Conservation (phyloP, 2,888 invertebrate genomes). For the Chloroclystis v-ata region DNA sequence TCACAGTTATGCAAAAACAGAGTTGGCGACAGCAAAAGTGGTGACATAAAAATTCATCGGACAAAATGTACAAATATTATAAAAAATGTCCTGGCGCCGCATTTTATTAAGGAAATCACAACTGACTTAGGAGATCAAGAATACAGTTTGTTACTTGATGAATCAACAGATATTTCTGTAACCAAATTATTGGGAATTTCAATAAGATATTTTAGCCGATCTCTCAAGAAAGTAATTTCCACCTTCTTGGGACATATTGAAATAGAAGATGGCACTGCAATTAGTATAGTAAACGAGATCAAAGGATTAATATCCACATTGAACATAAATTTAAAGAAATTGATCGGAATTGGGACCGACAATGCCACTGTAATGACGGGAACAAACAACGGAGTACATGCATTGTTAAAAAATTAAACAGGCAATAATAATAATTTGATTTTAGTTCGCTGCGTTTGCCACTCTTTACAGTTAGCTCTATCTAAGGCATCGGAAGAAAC, state of each 20-base stretch:
- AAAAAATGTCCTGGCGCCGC: conserved; percentile 1
- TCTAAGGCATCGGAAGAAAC: conserved; percentile 12
- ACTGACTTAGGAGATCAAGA: conserved; percentile 9
- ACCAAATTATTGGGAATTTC: conserved; percentile 16
- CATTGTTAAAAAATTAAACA: conserved; percentile 24
- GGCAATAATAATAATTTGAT: neutral
- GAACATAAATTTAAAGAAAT: conserved; percentile 20
- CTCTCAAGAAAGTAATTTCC: conserved; percentile 4
- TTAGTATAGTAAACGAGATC: conserved; percentile 4
- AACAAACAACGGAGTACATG: conserved; percentile 32
- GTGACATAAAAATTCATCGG: conserved; percentile 12
- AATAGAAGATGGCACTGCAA: conserved; percentile 13
- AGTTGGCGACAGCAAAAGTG: conserved; percentile 17
- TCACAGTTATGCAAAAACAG: conserved; percentile 7
- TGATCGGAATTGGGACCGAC: conserved; percentile 34
- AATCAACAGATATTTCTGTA: conserved; percentile 19
- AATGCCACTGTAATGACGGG: conserved; percentile 42
- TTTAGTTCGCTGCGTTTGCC: conserved; percentile 5
- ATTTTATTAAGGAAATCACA: neutral
- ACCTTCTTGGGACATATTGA: conserved; percentile 2
- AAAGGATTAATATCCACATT: conserved; percentile 1
- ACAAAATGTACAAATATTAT: conserved; percentile 3
- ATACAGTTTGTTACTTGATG: conserved; percentile 17
- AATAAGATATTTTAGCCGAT: conserved; percentile 17
- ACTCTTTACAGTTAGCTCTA: conserved; percentile 15